A percentile compares a stretch with the other conserved stretches of the same genome.
Conservation (phyloP, 2,888 invertebrate species). For the Ophion slaviceki region DNA sequence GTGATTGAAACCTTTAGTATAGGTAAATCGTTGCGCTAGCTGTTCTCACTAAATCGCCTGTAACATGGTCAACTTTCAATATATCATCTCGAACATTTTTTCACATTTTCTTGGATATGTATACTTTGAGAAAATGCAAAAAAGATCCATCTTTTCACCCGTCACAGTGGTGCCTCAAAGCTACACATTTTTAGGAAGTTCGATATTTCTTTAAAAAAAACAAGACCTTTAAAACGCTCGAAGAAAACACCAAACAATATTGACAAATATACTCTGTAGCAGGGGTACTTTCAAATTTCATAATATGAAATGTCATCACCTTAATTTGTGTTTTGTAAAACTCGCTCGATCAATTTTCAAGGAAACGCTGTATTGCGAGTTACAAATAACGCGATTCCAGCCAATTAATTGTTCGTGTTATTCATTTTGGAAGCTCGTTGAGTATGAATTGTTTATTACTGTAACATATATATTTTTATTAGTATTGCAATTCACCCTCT, state of each 20-base stretch:
- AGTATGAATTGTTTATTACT: constrained; percentile 11
- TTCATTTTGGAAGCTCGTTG: not conserved
- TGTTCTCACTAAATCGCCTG: no score
- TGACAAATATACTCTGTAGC: not conserved
- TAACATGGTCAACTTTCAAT: no score
- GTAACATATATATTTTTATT: constrained; percentile 6
- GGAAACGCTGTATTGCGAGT: not conserved
- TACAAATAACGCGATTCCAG: not conserved
- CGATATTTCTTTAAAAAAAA: not conserved
- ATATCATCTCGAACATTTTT: no score
- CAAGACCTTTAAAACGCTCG: not conserved
- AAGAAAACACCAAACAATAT: not conserved
- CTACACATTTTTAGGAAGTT: not conserved
- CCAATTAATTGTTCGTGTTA: not conserved
- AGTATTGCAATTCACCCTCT: constrained; percentile 20
- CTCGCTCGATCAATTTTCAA: not conserved
- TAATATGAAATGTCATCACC: not conserved
- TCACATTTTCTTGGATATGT: no score
- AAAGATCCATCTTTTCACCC: no score
- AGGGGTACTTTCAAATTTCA: not conserved
- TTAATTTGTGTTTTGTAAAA: not conserved
- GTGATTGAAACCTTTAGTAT: no score
- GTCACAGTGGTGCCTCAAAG: no score
- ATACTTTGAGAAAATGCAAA: no score
- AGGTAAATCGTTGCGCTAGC: no score